These are phyloP conservation scores for Nothoprocta perdicaria DNA, from an alignment of 2,113 vertebrate genomes.

Conservation along the genomic window DNA sequence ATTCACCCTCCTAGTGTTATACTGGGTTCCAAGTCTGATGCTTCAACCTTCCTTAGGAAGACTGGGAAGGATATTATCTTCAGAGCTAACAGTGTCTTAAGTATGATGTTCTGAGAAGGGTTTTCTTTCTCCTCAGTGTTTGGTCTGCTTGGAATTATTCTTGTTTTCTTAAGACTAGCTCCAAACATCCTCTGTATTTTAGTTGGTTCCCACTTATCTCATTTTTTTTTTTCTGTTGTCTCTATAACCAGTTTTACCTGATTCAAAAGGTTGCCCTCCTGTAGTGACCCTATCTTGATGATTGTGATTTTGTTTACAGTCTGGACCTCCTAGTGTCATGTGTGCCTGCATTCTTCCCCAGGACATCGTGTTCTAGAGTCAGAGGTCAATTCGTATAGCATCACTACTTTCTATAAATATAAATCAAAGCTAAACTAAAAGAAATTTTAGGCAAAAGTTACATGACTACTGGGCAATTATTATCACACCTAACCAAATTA, in stretches of 20 bases:
- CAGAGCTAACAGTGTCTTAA: fast-evolving
- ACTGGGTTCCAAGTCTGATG: background rate
- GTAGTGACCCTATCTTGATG: background rate
- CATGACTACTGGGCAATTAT: background rate
- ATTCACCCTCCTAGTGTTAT: background rate
- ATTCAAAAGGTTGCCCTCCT: background rate
- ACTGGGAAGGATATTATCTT: background rate
- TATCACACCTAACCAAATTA: background rate
- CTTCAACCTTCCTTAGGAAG: background rate
- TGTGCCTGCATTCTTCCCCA: background rate
- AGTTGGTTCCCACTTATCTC: background rate
- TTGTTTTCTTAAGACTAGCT: background rate
- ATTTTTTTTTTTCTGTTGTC: background rate
- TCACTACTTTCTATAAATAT: background rate
- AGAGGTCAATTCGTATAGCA: background rate
- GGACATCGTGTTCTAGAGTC: fast-evolving
- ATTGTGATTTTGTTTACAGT: background rate
- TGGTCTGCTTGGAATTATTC: background rate
- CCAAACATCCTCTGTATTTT: background rate
- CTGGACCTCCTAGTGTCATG: background rate
- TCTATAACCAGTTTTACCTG: background rate
- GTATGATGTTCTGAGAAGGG: background rate
- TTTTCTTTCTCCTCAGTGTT: background rate
- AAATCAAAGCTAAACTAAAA: background rate
- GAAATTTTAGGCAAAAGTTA: background rate